Evolutionary conservation across 2,888 invertebrate genomes (phyloP).

Genomic region (Drosophila demipolita): DNA sequence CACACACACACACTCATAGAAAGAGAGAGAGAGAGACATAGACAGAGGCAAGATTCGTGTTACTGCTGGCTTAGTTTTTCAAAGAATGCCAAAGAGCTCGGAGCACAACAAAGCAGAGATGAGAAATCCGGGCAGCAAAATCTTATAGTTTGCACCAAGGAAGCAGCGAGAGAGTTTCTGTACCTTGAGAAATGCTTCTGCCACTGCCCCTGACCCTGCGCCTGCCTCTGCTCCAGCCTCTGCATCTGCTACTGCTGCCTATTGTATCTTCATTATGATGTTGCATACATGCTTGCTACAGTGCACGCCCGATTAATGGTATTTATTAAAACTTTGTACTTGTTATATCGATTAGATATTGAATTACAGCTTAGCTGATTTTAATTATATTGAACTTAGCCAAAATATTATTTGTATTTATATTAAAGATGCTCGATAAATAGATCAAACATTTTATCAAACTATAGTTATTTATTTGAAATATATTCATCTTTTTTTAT

Average conservation of each 20-base stretch:
- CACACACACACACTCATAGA: constrained; percentile 13
- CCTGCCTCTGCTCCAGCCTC: not conserved
- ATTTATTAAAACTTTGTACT: not conserved
- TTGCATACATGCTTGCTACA: constrained; percentile 10
- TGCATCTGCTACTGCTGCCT: not conserved
- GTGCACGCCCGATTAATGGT: not conserved
- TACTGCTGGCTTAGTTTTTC: constrained; percentile 78
- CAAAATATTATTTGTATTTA: not conserved
- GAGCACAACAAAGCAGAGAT: constrained; percentile 4
- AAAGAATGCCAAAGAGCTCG: constrained; percentile 31
- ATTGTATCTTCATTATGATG: constrained; percentile 21
- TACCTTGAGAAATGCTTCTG: constrained; percentile 3
- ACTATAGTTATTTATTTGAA: not conserved
- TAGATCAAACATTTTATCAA: not conserved
- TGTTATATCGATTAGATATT: not conserved
- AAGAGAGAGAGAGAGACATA: not conserved
- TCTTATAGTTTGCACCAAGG: constrained; percentile 19
- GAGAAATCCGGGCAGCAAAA: constrained; percentile 16
- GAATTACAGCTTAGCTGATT: not conserved
- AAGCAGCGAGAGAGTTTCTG: constrained; percentile 16
- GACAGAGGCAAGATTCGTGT: constrained; percentile 64
- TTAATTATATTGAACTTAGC: too few species aligned
- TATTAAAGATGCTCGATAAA: not conserved
- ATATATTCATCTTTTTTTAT: not conserved
- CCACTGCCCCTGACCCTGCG: not conserved